Evolutionary conservation across 1,140 invertebrate species (phyloP), one percentile per base, ranked within the genome.

Genomic region (Rhizoglyphus robini): DNA sequence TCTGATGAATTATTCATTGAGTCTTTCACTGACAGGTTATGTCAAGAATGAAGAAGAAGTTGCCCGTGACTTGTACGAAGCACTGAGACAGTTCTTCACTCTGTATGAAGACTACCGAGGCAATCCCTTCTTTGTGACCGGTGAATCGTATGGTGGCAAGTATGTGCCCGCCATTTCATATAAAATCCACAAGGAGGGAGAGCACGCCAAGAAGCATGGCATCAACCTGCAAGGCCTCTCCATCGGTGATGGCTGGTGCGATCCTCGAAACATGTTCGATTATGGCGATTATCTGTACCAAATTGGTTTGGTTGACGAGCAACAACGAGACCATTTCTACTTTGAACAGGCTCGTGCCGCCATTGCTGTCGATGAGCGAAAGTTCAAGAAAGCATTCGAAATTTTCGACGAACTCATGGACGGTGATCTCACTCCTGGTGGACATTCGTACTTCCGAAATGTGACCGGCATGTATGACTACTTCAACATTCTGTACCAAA

Each of bases 281-380:
- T 91, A 90, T 73, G 84, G 86, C 8, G 83, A 86, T 69, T 88
- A 88, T 76, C 80, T 93, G 49, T 90, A 87, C 73, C 84, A 87
- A 71, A 74, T 88, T 48, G 89, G 89, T 0, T 76, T 90, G 1
- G 75, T 90, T 49, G 88, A 89, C 72, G 78, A 78, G 59, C 70
- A 69, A 27, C 71, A 77, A 67, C 63, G 66, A 1, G 29, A 47
- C 11, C 70, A 79, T 64, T 87, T 90, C 72, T 76, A 82, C 32
- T 69, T 76, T 1, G 77, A 81, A 61, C 83, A 87, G 71, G 73
- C 76, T 0, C 72, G 81, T 71, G 81, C 79, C 1, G 75, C 78
- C 2, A 71, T 78, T 18, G 78, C 80, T 13, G 88, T 88, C 27
- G 74, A 81, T 69, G 67, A 75, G 1, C 75, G 81, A 29, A 76